Percentiles rank a stretch among this genome's conserved stretches.
phyloP scores from a whole-genome alignment of 2,797 vertebrate species.

The Geotrypetes seraphini region DNA sequence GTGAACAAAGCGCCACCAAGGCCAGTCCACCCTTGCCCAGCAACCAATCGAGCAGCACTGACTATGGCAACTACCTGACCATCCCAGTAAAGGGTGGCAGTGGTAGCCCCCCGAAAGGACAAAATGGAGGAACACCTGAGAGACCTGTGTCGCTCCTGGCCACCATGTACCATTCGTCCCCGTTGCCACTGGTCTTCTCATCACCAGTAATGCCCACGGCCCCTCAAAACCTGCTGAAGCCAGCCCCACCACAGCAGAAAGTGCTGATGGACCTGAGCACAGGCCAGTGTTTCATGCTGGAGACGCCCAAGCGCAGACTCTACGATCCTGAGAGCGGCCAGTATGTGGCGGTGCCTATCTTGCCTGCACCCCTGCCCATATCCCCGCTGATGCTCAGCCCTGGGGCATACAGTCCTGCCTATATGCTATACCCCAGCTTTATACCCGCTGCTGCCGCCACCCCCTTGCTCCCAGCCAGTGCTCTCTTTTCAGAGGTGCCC shows the following conservation, averaged over 20 bases:
- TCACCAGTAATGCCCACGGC: slow-evolving; percentile 42
- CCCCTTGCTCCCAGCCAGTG: slow-evolving; percentile 40
- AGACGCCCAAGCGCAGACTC: slow-evolving; percentile 79
- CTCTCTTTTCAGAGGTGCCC: slow-evolving; percentile 13
- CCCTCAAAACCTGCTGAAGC: slow-evolving; percentile 44
- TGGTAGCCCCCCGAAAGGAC: neutral
- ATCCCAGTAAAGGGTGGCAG: slow-evolving; percentile 41
- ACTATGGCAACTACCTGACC: slow-evolving; percentile 79
- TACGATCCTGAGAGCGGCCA: slow-evolving; percentile 89
- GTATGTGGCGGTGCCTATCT: slow-evolving; percentile 83
- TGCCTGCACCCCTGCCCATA: slow-evolving; percentile 49
- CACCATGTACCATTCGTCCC: slow-evolving; percentile 55
- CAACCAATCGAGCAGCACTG: slow-evolving; percentile 22
- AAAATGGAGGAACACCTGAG: slow-evolving; percentile 14
- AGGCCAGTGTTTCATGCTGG: slow-evolving; percentile 90
- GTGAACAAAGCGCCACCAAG: neutral
- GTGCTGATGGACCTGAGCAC: slow-evolving; percentile 87
- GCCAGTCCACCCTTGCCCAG: neutral
- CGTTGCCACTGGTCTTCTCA: slow-evolving; percentile 58
- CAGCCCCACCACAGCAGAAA: slow-evolving; percentile 77
- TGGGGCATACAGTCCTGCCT: slow-evolving; percentile 66
- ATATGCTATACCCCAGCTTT: slow-evolving; percentile 79
- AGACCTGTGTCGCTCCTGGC: slow-evolving; percentile 49
- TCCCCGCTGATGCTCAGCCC: slow-evolving; percentile 70
- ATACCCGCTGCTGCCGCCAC: slow-evolving; percentile 35